Base-by-base conservation (phyloP, 2,797 vertebrate genomes). In the Salarias fasciatus region DNA sequence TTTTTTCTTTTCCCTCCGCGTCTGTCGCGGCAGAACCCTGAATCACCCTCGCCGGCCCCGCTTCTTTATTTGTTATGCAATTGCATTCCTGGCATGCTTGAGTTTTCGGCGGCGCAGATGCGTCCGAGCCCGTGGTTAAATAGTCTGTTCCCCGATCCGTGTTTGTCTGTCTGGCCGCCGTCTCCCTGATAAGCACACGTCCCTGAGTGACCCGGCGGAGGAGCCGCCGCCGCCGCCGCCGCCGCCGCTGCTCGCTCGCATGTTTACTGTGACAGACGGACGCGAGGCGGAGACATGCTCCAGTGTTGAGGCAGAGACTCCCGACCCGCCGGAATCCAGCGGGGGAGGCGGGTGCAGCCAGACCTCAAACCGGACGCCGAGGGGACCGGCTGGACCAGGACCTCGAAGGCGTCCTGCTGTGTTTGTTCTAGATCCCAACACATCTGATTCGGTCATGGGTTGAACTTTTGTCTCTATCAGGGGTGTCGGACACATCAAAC, bases 111-210 rank as follows among this genome's bases (percentile, higher is more conserved):
- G 54, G 60, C 82, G 74, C 79, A 85, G 82, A 88, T 79, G 86
- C 41, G 51, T 65, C 54, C 54, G 36, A 68, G 80, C 75, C 63
- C 59, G 13, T 70, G 61, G 74, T 85, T 84, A 65, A 67, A 78
- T 68, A 72, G 67, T 69, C 72, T 68, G 73, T 65, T 79, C 73
- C 75, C 57, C 52, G 5, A 5, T 44, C 67, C 69, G 14, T 83
- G 63, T 86, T 80, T 82, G 84, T 75, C 70, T 79, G 75, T 79
- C 73, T 84, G 74, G 72, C 81, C 81, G 81, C 78, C 61, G 79
- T 68, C 68, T 79, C 55, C 1, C 69, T 84, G 79, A 80, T 84
- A 80, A 85, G 73, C 58, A 72, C 44, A 49, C 68, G 74, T 82
- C 83, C 87, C 70, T 11, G 57, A 10, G 46, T 81, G 83, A 84